phyloP scores from a whole-genome alignment of 2,888 invertebrate species.

The Ctena decussata region DNA sequence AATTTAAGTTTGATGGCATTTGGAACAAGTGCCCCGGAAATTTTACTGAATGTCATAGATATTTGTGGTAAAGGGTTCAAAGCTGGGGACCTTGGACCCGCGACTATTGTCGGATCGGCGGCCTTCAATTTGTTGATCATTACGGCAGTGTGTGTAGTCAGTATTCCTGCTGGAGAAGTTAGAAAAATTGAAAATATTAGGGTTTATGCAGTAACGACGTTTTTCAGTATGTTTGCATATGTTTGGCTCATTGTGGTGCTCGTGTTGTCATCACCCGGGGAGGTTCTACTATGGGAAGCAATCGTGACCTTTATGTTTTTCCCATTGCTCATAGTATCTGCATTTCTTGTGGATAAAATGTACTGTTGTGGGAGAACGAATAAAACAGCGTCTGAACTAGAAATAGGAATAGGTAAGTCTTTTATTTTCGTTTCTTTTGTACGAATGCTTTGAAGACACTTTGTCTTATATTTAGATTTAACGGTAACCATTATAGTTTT shows the following conservation, averaged over 20 bases:
- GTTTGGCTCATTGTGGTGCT: conserved; percentile 89
- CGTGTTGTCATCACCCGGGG: conserved; percentile 81
- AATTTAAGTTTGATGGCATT: conserved; percentile 89
- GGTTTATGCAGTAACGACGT: conserved; percentile 86
- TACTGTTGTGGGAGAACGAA: conserved; percentile 72
- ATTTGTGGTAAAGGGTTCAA: conserved; percentile 86
- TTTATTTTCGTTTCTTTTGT: too few relatives aligned
- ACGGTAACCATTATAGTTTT: too few relatives aligned
- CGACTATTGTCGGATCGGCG: conserved; percentile 89
- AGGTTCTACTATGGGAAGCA: conserved; percentile 89
- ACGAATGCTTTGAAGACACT: too few relatives aligned
- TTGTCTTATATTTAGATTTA: too few relatives aligned
- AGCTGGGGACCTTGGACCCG: conserved; percentile 88
- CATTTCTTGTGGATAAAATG: conserved; percentile 88
- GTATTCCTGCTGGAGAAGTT: conserved; percentile 87
- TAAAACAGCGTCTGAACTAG: conserved; percentile 75
- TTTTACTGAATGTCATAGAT: conserved; percentile 88
- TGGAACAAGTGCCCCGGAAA: conserved; percentile 89
- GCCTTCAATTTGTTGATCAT: conserved; percentile 89
- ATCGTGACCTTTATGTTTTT: conserved; percentile 89
- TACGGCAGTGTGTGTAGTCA: conserved; percentile 88
- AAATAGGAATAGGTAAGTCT: conserved; percentile 79
- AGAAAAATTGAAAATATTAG: conserved; percentile 87
- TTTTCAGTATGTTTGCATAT: conserved; percentile 89
- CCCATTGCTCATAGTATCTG: conserved; percentile 88